A percentile compares a stretch with the other conserved stretches of the same genome.
These are phyloP conservation scores for Myiothlypis coronata DNA, from an alignment of 2,797 vertebrate genomes.

Conservation along the genomic window DNA sequence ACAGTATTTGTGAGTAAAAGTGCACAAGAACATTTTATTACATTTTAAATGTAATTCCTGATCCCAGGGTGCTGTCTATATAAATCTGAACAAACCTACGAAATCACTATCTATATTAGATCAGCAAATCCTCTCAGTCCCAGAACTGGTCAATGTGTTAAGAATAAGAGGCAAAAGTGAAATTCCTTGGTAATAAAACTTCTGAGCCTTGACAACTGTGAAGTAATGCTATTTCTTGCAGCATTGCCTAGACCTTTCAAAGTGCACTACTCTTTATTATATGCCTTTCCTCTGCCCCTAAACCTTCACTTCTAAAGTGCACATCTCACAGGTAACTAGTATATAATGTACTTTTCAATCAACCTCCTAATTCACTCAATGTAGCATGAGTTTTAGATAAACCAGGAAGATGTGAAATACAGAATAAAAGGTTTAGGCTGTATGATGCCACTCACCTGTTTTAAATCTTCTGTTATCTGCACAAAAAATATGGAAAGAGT, in stretches of 20 bases:
- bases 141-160: slow-evolving; percentile 73
- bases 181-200: slow-evolving; percentile 81
- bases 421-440: slow-evolving; percentile 16
- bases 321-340: slow-evolving; percentile 54
- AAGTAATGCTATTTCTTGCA: slow-evolving; percentile 74
- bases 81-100: slow-evolving; percentile 82
- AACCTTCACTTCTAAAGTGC: slow-evolving; percentile 67
- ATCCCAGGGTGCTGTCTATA: slow-evolving; percentile 78
- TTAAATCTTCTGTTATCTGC: neutral
- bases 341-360: slow-evolving; percentile 68
- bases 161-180: slow-evolving; percentile 77
- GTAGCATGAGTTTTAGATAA: slow-evolving; percentile 30
- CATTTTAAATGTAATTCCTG: slow-evolving; percentile 83
- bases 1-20: slow-evolving; percentile 81
- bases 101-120: slow-evolving; percentile 83
- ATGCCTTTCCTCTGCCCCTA: slow-evolving; percentile 61
- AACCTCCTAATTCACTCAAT: slow-evolving; percentile 37
- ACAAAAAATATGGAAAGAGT: neutral
- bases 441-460: slow-evolving; percentile 9
- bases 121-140: slow-evolving; percentile 80
- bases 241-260: slow-evolving; percentile 66
- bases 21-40: slow-evolving; percentile 80
- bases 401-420: slow-evolving; percentile 16
- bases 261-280: slow-evolving; percentile 56
- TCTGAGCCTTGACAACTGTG: slow-evolving; percentile 78